phyloP scores from a whole-genome alignment of 2,113 vertebrate species.

The Coracopsis vasa region DNA sequence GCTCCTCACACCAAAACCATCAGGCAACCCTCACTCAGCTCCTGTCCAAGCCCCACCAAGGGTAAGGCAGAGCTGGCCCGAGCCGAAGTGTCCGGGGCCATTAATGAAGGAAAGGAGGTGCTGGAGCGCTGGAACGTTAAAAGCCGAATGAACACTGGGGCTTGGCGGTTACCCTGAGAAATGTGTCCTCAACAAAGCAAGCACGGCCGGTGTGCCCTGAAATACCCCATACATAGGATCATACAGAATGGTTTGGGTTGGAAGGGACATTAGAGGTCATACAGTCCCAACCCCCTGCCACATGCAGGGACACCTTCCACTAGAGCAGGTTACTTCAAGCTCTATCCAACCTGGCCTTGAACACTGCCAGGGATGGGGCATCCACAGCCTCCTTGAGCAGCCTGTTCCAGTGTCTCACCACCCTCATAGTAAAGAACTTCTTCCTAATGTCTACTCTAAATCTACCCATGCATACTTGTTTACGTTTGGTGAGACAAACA shows the following conservation, averaged over 20 bases:
- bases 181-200: rapidly evolving
- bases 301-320: not conserved
- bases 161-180: not conserved
- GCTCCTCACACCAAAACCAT: not conserved
- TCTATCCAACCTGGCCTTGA: not conserved
- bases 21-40: not conserved
- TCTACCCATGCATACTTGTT: rapidly evolving
- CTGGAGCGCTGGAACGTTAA: not conserved
- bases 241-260: not conserved
- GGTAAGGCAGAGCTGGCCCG: not conserved
- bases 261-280: not conserved
- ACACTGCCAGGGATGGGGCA: not conserved
- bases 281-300: not conserved
- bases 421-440: not conserved
- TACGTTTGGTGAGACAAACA: not conserved
- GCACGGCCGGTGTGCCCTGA: rapidly evolving
- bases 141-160: not conserved
- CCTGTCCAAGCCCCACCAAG: not conserved
- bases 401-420: not conserved
- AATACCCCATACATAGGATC: rapidly evolving
- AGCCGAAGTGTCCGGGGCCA: rapidly evolving
- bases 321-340: not conserved
- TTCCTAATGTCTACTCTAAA: not conserved
- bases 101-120: not conserved
- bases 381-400: not conserved